Conservation (phyloP, 2,113 vertebrate species). For the Alethe castanea region DNA sequence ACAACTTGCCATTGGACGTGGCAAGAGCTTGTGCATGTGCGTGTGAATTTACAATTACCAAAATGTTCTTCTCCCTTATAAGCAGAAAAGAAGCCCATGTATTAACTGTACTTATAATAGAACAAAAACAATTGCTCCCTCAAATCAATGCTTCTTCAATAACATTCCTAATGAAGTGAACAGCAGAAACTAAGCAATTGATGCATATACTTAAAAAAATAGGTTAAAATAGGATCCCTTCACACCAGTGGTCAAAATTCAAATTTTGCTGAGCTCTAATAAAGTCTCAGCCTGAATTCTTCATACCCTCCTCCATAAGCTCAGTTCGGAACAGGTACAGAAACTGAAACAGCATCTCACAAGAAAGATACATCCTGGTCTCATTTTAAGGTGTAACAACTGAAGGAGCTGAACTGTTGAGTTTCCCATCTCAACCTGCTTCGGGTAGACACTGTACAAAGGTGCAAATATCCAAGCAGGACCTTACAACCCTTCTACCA, state of each 20-base stretch:
- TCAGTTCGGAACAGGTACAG: neutral
- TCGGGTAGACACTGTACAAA: neutral
- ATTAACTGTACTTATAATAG: conserved; percentile 64
- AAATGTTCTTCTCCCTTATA: conserved; percentile 70
- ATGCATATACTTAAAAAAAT: neutral
- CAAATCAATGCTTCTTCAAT: conserved; percentile 56
- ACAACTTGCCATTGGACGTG: conserved; percentile 83
- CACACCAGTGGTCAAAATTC: neutral
- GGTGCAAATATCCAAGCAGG: neutral
- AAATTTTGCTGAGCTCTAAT: neutral
- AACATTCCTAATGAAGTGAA: conserved; percentile 60
- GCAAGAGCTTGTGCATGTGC: conserved; percentile 54
- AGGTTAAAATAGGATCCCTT: neutral
- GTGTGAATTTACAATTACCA: conserved; percentile 76
- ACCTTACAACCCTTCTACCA: neutral
- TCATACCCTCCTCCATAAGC: neutral
- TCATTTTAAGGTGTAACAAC: neutral
- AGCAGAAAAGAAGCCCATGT: conserved; percentile 64
- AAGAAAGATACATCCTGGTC: neutral
- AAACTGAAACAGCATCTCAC: neutral
- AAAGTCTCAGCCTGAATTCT: neutral
- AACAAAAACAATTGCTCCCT: conserved; percentile 58
- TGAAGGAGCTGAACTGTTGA: neutral
- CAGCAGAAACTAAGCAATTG: neutral
- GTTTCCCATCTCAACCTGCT: neutral